A percentile compares a stretch with the other conserved stretches of the same genome.
Conservation (phyloP, 2,113 vertebrate species). For the Bujurquina vittata region DNA sequence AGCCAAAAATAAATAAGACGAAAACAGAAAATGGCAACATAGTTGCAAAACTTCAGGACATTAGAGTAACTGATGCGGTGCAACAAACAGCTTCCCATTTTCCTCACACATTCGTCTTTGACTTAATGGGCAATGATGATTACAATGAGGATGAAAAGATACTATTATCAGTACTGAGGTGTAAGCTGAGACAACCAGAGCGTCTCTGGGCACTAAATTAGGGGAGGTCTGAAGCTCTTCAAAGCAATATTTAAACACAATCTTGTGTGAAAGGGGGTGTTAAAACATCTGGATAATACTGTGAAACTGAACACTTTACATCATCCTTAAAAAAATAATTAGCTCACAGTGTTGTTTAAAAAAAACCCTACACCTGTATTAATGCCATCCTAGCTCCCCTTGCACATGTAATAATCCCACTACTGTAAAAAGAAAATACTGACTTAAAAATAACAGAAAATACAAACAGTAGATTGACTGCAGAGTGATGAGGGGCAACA, state of each 20-base stretch:
- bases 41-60: background rate
- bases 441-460: background rate
- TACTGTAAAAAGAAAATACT: conserved; percentile 10
- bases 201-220: background rate
- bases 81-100: background rate
- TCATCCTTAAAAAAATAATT: background rate
- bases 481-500: background rate
- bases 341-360: conserved; percentile 11
- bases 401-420: conserved; percentile 23
- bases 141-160: background rate
- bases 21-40: background rate
- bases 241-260: background rate
- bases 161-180: background rate
- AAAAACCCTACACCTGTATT: conserved; percentile 6
- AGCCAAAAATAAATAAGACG: background rate
- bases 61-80: background rate
- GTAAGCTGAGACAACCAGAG: background rate
- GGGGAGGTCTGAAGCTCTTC: background rate
- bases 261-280: background rate
- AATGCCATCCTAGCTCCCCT: background rate
- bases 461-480: background rate
- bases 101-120: background rate
- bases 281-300: background rate
- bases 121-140: conserved; percentile 4
- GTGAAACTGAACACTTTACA: background rate